These are phyloP conservation scores for Channa maculata DNA, from an alignment of 2,113 vertebrate genomes.

Conservation along the genomic window DNA sequence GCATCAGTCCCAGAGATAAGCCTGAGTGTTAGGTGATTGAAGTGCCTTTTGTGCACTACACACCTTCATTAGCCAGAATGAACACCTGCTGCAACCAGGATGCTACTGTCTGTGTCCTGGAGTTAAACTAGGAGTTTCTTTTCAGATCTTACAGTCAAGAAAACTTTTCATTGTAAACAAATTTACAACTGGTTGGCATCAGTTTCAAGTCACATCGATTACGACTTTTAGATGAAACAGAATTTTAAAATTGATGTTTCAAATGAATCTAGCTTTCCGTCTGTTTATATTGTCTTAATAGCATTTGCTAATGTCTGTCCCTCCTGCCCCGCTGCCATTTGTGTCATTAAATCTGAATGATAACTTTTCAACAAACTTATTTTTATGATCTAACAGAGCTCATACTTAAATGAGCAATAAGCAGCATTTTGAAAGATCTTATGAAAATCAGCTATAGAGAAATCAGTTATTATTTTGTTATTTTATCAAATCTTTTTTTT, in stretches of 20 bases:
- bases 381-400: neutral
- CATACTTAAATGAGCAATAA: conserved; percentile 1
- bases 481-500: neutral
- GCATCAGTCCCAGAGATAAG: conserved; percentile 29
- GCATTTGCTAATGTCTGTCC: conserved; percentile 32
- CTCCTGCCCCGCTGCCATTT: conserved; percentile 29
- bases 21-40: conserved; percentile 45
- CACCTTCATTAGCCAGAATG: conserved; percentile 58
- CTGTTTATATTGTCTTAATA: conserved; percentile 37
- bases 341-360: conserved; percentile 40
- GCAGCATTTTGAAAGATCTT: conserved; percentile 1
- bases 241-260: conserved; percentile 8
- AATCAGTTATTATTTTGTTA: neutral
- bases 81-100: conserved; percentile 45
- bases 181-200: neutral
- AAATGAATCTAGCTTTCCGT: conserved; percentile 33
- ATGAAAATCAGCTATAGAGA: neutral
- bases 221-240: neutral
- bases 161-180: neutral
- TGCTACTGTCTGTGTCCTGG: neutral
- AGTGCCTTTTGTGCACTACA: conserved; percentile 40
- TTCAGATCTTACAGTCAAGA: neutral
- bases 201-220: neutral
- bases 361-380: conserved; percentile 7
- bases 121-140: too few species aligned